These are phyloP conservation scores for Erythrocebus patas DNA, from an alignment of 2,113 vertebrate genomes.

Conservation along the genomic window DNA sequence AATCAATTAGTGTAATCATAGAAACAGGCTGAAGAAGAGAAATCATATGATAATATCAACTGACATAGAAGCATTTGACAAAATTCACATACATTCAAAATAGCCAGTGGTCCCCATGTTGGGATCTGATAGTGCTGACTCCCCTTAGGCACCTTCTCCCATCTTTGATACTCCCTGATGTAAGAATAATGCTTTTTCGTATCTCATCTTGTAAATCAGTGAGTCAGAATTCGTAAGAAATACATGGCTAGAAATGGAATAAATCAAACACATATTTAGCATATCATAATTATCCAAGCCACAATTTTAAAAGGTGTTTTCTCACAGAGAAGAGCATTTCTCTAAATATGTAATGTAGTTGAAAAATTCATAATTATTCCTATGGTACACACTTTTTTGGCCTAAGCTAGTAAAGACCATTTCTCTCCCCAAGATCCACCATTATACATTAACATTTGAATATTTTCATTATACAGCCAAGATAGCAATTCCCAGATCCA, in stretches of 20 bases:
- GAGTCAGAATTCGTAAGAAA: not conserved
- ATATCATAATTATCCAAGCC: not conserved
- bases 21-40: not conserved
- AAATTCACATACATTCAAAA: not conserved
- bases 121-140: not conserved
- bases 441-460: slow-evolving; percentile 38
- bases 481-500: slow-evolving; percentile 38
- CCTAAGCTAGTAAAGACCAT: not conserved
- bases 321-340: not conserved
- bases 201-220: not conserved
- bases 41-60: not conserved
- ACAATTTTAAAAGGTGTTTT: slow-evolving; percentile 17
- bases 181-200: not conserved
- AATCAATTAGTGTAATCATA: not conserved
- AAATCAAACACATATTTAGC: not conserved
- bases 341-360: slow-evolving; percentile 25
- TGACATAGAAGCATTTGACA: not conserved
- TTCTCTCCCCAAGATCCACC: not conserved
- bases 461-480: not conserved
- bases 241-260: not conserved
- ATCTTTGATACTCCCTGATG: not conserved
- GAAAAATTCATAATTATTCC: not conserved
- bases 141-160: not conserved
- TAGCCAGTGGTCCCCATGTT: not conserved
- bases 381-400: not conserved